These are phyloP conservation scores for Acridotheres tristis DNA, from an alignment of 2,797 vertebrate species.

Conservation along the genomic window DNA sequence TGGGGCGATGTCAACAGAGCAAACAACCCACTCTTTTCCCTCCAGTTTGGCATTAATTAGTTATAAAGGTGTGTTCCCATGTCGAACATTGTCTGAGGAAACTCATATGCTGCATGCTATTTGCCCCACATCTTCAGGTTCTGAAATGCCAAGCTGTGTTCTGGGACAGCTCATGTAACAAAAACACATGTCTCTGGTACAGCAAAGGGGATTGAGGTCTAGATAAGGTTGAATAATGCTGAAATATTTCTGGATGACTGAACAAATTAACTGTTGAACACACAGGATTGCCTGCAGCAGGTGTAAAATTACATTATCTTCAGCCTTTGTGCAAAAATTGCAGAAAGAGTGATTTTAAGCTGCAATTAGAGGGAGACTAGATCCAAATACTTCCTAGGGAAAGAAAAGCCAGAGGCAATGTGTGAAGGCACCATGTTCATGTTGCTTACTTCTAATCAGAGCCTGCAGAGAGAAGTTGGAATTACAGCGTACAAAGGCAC, in stretches of 20 bases:
- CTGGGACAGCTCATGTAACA: fast-evolving
- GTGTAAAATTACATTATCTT: not conserved
- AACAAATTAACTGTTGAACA: not conserved
- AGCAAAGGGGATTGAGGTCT: not conserved
- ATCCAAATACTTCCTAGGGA: not conserved
- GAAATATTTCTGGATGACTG: not conserved
- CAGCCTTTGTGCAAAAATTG: not conserved
- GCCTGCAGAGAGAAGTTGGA: not conserved
- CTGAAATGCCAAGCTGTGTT: not conserved
- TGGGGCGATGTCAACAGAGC: not conserved
- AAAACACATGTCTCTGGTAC: not conserved
- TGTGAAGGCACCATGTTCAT: not conserved
- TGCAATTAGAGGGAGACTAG: not conserved
- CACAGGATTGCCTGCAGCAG: not conserved
- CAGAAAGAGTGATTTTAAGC: not conserved
- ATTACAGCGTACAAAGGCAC: not conserved
- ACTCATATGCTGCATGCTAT: not conserved
- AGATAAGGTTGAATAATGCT: not conserved
- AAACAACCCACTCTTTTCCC: not conserved
- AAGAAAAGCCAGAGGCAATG: not conserved
- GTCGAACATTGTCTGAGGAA: fast-evolving
- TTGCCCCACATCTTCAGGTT: not conserved
- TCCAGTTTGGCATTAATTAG: not conserved
- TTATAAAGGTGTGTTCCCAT: not conserved
- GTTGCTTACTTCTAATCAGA: not conserved